These are phyloP conservation scores for Florisuga fusca DNA, from an alignment of 2,797 vertebrate species.

Conservation along the genomic window DNA sequence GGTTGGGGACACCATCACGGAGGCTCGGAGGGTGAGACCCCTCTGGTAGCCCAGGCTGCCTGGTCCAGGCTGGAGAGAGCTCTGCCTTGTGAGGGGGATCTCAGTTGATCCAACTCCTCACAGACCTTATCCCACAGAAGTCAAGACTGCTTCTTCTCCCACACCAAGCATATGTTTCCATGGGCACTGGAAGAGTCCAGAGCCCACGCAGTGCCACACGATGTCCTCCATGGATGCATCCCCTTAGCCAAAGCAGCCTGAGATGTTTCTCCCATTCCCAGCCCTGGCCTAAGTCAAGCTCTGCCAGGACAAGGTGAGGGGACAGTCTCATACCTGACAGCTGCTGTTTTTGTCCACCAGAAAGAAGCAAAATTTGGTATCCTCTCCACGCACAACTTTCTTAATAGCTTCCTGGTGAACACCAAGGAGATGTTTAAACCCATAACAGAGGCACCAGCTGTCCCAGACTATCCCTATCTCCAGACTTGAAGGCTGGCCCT, in stretches of 20 bases:
- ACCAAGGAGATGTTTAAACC: not conserved
- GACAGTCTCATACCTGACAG: accelerated
- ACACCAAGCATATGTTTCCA: not conserved
- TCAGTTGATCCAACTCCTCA: not conserved
- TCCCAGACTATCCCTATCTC: not conserved
- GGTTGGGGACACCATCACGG: accelerated
- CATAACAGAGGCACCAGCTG: not conserved
- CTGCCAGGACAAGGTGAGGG: not conserved
- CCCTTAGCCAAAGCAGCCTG: not conserved
- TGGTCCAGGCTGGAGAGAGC: not conserved
- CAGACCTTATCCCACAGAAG: not conserved
- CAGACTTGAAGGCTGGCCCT: not conserved
- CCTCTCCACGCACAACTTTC: not conserved
- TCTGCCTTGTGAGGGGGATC: not conserved
- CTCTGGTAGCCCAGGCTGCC: not conserved
- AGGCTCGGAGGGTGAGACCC: not conserved
- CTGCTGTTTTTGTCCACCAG: not conserved
- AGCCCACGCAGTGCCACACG: accelerated
- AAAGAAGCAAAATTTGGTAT: not conserved
- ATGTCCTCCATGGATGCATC: accelerated
- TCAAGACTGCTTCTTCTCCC: accelerated
- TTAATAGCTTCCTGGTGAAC: not conserved
- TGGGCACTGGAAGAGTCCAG: not conserved
- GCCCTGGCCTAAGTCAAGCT: not conserved
- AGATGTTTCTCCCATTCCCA: not conserved